Evolutionary conservation across 2,113 vertebrate species (phyloP), one percentile per base, ranked within the genome.

Genomic region (Cyanoramphus novaezelandiae): DNA sequence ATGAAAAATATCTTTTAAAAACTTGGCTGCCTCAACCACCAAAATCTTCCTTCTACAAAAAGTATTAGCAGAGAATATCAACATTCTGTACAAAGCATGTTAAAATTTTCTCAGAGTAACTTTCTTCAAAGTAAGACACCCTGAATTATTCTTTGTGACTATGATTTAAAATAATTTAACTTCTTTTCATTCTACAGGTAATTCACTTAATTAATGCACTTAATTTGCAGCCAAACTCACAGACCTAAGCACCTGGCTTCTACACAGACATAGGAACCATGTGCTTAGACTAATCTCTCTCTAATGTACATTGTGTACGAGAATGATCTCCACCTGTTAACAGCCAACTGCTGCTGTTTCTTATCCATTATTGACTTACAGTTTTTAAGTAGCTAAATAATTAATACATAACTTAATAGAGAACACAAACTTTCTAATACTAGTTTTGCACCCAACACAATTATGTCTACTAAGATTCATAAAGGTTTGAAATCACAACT

Each of bases 221-320:
- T 18, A 15, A 71, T 33, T 27, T 53, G 31, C 17, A 43, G 60
- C 41, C 31, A 72, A 28, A 49, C 17, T 76, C 24, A 35, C 35
- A 50, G 72, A 50, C 13, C 10, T 33, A n/a, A 57, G 55, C 5
- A 57, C 5, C 13, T n/a, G 55, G 31, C 55, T 57, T 31, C 31
- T 21, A n/a, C 19, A 7, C 31, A 57, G 55, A 25, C 31, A 9
- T 63, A 72, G 44, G 44, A 82, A 57, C 20, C 37, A 14, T 2
- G 6, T 25, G 19, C 35, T 69, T 15, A 27, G 12, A 9, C 11
- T 49, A 21, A 71, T 14, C 29, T 59, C 29, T 27, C 41, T 35
- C 24, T 39, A 11, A 41, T 0, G 4, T 9, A 44, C 0, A 1
- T 12, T 25, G 27, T 19, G 24, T 15, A 31, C 8, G 17, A 57